phyloP scores from a whole-genome alignment of 2,888 invertebrate species.

The Pseudococcus jackbeardsleyi region DNA sequence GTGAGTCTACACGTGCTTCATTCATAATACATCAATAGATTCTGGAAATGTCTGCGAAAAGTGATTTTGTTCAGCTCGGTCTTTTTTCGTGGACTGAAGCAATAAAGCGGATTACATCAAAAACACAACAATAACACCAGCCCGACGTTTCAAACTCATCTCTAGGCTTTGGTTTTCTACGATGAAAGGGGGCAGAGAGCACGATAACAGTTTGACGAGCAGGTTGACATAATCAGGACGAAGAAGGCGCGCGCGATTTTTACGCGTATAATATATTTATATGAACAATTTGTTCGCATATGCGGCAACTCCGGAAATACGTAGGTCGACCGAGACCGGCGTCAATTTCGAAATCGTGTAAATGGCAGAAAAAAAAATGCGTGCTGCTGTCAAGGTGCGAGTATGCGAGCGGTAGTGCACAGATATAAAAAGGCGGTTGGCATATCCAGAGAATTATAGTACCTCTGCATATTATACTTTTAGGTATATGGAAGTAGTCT shows the following conservation, averaged over 20 bases:
- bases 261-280: not conserved
- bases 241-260: slow-evolving; percentile 19
- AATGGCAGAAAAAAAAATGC: slow-evolving; percentile 14
- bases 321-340: not conserved
- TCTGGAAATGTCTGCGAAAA: not conserved
- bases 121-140: not conserved
- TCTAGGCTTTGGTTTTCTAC: not conserved
- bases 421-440: not conserved
- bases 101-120: not conserved
- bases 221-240: slow-evolving; percentile 14
- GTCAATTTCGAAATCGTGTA: slow-evolving; percentile 20
- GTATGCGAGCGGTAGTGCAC: not conserved
- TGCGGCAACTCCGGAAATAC: slow-evolving; percentile 22
- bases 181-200: not conserved
- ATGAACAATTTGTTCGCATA: not conserved
- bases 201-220: not conserved
- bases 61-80: not conserved
- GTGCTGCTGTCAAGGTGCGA: slow-evolving; percentile 6
- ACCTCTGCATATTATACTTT: not conserved
- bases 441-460: not conserved
- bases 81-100: not conserved
- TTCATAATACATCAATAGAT: too few relatives aligned
- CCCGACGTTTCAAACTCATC: not conserved
- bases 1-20: too few relatives aligned
- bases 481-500: not conserved